Percentiles rank a stretch among this genome's conserved stretches.
Conservation (phyloP, 2,113 vertebrate species). For the Syngnathoides biaculeatus region DNA sequence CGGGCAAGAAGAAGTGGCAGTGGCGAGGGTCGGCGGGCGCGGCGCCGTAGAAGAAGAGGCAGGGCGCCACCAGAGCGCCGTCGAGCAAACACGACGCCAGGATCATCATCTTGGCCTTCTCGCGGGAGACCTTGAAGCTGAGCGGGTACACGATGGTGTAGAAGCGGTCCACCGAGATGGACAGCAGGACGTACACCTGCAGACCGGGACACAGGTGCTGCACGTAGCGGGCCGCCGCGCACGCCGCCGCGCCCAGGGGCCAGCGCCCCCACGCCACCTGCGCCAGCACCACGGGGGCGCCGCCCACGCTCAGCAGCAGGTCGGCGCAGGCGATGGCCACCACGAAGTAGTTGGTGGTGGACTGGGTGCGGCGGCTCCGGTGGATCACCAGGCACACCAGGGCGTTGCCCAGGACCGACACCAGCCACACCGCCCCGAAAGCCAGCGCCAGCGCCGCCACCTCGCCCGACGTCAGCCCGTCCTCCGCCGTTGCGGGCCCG, state of each 20-base stretch:
- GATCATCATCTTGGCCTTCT: conserved; percentile 93
- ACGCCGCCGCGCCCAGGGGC: conserved; percentile 72
- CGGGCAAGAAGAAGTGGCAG: conserved; percentile 83
- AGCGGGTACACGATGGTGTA: conserved; percentile 90
- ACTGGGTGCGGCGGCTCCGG: conserved; percentile 87
- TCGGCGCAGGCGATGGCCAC: conserved; percentile 91
- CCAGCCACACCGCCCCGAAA: conserved; percentile 80
- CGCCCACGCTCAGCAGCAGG: conserved; percentile 78
- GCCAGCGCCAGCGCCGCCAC: conserved; percentile 72
- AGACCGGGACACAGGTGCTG: conserved; percentile 85
- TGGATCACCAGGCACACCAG: conserved; percentile 90
- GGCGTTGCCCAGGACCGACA: conserved; percentile 85
- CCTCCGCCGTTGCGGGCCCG: conserved; percentile 22
- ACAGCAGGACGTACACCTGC: conserved; percentile 86
- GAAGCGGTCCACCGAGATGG: conserved; percentile 87
- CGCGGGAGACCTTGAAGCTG: conserved; percentile 92
- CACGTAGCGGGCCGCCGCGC: conserved; percentile 79
- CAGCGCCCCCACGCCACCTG: conserved; percentile 80
- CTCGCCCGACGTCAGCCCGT: conserved; percentile 68
- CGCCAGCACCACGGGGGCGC: conserved; percentile 78
- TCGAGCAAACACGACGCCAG: conserved; percentile 82
- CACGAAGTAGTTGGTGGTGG: conserved; percentile 93
- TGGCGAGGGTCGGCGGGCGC: conserved; percentile 48
- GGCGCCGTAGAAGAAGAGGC: conserved; percentile 80
- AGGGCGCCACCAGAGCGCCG: conserved; percentile 74